Percentiles rank a stretch among this genome's conserved stretches.
Evolutionary conservation across 2,113 vertebrate genomes (phyloP).

Genomic region (Pollachius pollachius): DNA sequence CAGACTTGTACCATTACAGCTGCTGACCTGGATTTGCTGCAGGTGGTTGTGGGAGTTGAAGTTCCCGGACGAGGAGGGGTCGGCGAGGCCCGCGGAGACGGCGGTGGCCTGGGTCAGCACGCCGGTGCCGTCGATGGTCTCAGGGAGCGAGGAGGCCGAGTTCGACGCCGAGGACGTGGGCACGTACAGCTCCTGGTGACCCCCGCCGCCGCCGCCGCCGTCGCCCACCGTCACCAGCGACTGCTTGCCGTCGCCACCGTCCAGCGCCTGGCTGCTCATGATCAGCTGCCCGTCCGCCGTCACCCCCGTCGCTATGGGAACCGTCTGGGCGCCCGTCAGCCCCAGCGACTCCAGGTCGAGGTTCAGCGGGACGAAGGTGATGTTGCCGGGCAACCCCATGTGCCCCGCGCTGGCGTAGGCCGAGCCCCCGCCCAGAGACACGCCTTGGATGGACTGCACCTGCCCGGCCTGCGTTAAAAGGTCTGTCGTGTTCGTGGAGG

Average conservation of each 20-base stretch:
- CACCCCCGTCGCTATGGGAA: conserved; percentile 89
- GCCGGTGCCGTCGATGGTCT: conserved; percentile 94
- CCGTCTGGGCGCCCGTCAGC: conserved; percentile 86
- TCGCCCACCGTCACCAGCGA: conserved; percentile 77
- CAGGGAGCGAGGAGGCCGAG: conserved; percentile 83
- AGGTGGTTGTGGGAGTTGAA: conserved; percentile 90
- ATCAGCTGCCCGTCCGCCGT: conserved; percentile 95
- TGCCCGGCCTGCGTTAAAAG: conserved; percentile 91
- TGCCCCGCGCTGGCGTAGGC: conserved; percentile 87
- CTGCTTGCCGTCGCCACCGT: conserved; percentile 76
- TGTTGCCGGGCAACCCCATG: conserved; percentile 91
- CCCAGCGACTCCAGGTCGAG: conserved; percentile 97
- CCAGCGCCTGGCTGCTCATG: conserved; percentile 76
- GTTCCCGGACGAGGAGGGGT: conserved; percentile 86
- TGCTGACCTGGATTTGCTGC: conserved; percentile 69
- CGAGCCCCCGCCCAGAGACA: conserved; percentile 81
- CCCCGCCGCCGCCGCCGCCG: conserved; percentile 70
- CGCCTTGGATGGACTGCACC: conserved; percentile 88
- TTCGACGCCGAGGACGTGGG: conserved; percentile 84
- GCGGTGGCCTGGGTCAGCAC: conserved; percentile 93
- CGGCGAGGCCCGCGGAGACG: conserved; percentile 83
- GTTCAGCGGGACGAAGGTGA: conserved; percentile 97
- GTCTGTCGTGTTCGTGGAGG: conserved; percentile 81
- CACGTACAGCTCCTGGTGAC: conserved; percentile 88
- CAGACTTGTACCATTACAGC: background rate